phyloP scores from a whole-genome alignment of 2,888 invertebrate species.

The Ornithoptera alexandrae region DNA sequence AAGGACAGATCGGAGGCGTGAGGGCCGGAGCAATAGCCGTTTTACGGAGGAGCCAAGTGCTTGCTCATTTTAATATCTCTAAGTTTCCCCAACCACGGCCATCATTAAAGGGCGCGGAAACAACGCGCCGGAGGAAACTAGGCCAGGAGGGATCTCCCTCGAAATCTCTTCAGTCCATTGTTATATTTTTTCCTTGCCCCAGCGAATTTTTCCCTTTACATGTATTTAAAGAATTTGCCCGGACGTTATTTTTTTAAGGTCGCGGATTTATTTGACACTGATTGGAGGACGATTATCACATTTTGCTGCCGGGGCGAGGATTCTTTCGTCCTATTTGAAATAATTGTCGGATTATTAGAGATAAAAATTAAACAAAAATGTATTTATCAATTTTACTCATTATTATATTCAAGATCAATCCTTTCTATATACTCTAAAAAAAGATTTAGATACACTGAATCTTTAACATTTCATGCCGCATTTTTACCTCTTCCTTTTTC shows the following conservation, averaged over 20 bases:
- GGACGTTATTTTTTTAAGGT: constrained; percentile 41
- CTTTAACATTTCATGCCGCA: no score
- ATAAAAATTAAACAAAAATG: not conserved
- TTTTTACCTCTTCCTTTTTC: no score
- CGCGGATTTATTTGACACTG: constrained; percentile 39
- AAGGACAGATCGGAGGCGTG: constrained; percentile 56
- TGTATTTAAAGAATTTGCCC: constrained; percentile 42
- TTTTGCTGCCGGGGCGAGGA: constrained; percentile 23
- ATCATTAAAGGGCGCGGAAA: constrained; percentile 69
- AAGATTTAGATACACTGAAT: no score
- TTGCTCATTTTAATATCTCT: constrained; percentile 78
- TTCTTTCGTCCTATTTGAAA: constrained; percentile 15
- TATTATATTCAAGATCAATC: not conserved
- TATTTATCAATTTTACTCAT: not conserved
- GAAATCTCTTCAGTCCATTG: constrained; percentile 66
- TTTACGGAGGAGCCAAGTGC: constrained; percentile 73
- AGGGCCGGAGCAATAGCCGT: constrained; percentile 66
- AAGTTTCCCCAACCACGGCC: constrained; percentile 60
- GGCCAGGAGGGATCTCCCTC: constrained; percentile 63
- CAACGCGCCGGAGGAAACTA: constrained; percentile 63
- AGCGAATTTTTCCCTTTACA: constrained; percentile 40
- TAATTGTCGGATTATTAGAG: constrained; percentile 16
- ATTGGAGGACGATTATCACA: constrained; percentile 30
- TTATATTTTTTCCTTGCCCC: constrained; percentile 58
- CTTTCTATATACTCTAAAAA: no score